A percentile compares a stretch with the other conserved stretches of the same genome.
Conservation (phyloP, 2,113 vertebrate species). For the Leuciscus idus region DNA sequence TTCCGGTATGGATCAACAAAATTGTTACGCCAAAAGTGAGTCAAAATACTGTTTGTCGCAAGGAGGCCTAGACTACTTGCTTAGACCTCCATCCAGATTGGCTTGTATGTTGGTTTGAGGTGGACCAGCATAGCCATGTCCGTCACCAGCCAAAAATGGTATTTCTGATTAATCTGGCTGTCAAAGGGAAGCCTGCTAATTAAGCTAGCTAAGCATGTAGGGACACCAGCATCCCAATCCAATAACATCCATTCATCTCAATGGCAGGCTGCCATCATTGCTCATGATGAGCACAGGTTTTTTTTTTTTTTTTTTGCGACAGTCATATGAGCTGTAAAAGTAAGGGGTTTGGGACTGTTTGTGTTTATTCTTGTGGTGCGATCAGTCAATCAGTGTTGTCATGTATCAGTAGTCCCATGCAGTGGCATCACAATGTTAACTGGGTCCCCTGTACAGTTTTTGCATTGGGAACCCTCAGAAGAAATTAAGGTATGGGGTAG, state of each 20-base stretch:
- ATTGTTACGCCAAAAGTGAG: constrained; percentile 65
- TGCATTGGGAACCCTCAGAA: too few relatives aligned
- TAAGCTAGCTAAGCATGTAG: neutral
- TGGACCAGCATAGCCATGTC: neutral
- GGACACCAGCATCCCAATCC: neutral
- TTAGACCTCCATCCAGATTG: neutral
- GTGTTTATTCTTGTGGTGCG: neutral
- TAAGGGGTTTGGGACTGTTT: neutral
- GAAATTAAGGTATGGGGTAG: too few relatives aligned
- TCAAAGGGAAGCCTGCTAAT: neutral
- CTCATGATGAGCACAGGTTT: too few relatives aligned
- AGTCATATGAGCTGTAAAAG: too few relatives aligned
- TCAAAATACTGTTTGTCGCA: neutral
- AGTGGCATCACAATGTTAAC: too few relatives aligned
- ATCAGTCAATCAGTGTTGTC: neutral
- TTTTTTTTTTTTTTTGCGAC: too few relatives aligned
- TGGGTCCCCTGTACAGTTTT: too few relatives aligned
- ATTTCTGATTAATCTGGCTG: neutral
- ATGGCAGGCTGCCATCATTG: neutral
- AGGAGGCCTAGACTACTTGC: neutral
- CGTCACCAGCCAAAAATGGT: neutral
- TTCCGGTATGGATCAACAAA: constrained; percentile 53
- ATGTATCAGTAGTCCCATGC: neutral
- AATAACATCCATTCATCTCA: neutral
- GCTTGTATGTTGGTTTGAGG: too few relatives aligned